Evolutionary conservation across 2,797 vertebrate genomes (phyloP).

Genomic region (Schizothorax lantsangensis): DNA sequence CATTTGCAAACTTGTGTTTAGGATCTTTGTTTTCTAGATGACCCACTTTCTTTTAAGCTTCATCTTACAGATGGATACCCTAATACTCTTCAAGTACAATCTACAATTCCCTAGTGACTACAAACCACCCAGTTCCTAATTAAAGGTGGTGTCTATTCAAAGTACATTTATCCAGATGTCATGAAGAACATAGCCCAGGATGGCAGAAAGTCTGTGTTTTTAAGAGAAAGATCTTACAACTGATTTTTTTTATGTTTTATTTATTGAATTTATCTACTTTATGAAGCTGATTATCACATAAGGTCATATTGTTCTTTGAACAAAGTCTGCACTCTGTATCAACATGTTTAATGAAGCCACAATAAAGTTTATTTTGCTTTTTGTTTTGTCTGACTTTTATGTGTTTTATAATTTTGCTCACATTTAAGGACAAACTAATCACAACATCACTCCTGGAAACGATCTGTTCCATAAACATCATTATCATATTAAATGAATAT

Average conservation of each 20-base stretch:
- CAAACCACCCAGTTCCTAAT: neutral
- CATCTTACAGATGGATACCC: slow-evolving; percentile 9
- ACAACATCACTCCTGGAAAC: neutral
- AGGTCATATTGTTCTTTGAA: neutral
- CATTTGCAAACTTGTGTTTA: neutral
- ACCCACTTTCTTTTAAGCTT: neutral
- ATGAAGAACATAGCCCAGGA: neutral
- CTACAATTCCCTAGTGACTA: neutral
- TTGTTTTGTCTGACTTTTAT: neutral
- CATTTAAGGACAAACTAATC: neutral
- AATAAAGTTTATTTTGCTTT: neutral
- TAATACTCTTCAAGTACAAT: slow-evolving; percentile 14
- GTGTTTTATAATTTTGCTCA: neutral
- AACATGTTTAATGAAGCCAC: neutral
- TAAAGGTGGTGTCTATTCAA: neutral
- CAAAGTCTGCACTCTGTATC: neutral
- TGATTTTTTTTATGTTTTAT: neutral
- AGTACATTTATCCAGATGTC: neutral
- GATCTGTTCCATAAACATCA: neutral
- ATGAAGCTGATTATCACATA: neutral
- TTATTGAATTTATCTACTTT: neutral
- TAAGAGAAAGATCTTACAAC: neutral
- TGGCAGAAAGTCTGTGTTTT: neutral
- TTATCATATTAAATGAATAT: neutral
- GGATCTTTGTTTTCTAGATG: neutral